Base-by-base conservation (phyloP, 2,113 vertebrate species). In the Alligator mississippiensis region DNA sequence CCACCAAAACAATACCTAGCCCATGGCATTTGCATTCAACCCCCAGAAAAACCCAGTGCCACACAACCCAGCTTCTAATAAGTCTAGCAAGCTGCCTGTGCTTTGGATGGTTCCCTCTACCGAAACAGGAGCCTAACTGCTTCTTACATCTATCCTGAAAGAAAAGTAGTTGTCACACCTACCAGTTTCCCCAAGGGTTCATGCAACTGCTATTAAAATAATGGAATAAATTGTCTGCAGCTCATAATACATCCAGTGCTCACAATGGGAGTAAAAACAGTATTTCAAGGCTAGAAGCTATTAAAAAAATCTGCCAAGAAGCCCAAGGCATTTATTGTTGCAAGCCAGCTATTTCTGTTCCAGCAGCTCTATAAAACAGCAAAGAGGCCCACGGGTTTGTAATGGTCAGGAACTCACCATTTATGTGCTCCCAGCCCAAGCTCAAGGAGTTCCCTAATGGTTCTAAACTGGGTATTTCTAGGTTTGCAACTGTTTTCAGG, bases 121-220 rank as follows among this genome's bases (percentile, higher is more conserved):
- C 34, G 34, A 47, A 24, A 74, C 34, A 47, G 34, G 70, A 47
- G 34, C 19, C 47, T 74, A 74, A 19, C 38, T 72, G 30, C 68
- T 21, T 70, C 34, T 72, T 38, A 12, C 8, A 14, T 24, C 22
- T 12, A 38, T 72, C 68, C 3, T 24, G 57, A 66, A 76, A 84
- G 72, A 81, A 55, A 34, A 30, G 30, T 18, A 85, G 80, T 60
- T 68, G 54, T 83, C 38, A 24, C 61, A 58, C 12, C 2, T 0
- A 0, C 0, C 18, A 6, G 68, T 1, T 1, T 22, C 83, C 63
- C 5, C 0, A 2, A 1, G 24, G 59, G 47, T 47, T 80, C 24
- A 14, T n/a, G 21, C 58, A 5, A 27, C 47, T 84, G 21, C 77
- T 63, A 47, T 68, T 80, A 79, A 47, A 89, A 15, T 15, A 13